phyloP scores from a whole-genome alignment of 2,113 vertebrate genomes.

The Neogale vison region DNA sequence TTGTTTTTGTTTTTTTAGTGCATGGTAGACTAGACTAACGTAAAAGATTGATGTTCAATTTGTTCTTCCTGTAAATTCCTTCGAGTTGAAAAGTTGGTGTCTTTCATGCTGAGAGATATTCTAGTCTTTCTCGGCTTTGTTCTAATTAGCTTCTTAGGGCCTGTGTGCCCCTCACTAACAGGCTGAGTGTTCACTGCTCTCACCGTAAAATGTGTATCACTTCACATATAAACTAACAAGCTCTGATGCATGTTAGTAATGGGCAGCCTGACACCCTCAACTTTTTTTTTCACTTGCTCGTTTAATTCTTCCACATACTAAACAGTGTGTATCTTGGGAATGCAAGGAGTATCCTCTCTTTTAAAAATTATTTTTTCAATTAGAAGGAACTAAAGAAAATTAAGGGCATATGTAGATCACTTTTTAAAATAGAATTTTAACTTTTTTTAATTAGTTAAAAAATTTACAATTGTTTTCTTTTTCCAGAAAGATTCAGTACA shows the following conservation, averaged over 20 bases:
- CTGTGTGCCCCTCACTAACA: constrained; percentile 82
- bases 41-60: constrained; percentile 76
- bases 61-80: constrained; percentile 74
- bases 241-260: constrained; percentile 77
- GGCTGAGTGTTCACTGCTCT: constrained; percentile 75
- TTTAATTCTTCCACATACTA: not conserved
- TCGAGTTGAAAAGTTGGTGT: constrained; percentile 61
- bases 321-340: constrained; percentile 16
- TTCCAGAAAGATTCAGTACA: not conserved
- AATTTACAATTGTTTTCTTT: not conserved
- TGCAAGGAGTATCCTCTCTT: not conserved
- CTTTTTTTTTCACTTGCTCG: not conserved
- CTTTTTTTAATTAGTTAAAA: constrained; percentile 12
- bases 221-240: constrained; percentile 72
- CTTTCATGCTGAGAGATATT: constrained; percentile 12
- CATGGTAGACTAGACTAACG: constrained; percentile 87
- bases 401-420: not conserved
- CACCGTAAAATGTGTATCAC: constrained; percentile 56
- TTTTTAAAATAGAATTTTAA: not conserved
- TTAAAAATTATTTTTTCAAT: constrained; percentile 14
- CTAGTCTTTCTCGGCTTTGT: constrained; percentile 60
- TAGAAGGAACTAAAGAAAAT: not conserved
- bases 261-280: constrained; percentile 70
- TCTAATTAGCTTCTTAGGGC: constrained; percentile 69
- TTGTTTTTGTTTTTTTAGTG: constrained; percentile 68